Percentiles rank a stretch among this genome's conserved stretches.
Evolutionary conservation across 2,113 vertebrate species (phyloP).

Genomic region (Chionis minor): DNA sequence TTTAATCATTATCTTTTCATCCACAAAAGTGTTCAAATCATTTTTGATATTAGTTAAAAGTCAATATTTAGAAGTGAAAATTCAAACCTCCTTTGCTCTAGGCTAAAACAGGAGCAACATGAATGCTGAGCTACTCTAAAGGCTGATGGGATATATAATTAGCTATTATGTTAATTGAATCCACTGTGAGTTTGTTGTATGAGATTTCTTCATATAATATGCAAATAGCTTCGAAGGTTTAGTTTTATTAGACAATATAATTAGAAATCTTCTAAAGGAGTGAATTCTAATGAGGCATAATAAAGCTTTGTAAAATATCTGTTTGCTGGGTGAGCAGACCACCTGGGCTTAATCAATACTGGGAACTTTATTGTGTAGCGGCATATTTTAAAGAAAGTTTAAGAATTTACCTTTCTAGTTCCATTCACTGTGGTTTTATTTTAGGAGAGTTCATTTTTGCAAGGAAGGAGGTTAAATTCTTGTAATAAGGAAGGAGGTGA

Average conservation of each 20-base stretch:
- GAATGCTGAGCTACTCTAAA: slow-evolving; percentile 76
- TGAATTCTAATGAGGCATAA: slow-evolving; percentile 71
- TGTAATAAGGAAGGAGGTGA: neutral
- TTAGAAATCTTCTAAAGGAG: slow-evolving; percentile 77
- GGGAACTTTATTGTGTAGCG: neutral
- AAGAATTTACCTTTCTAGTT: slow-evolving; percentile 23
- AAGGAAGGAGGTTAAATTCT: neutral
- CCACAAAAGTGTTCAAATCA: slow-evolving; percentile 70
- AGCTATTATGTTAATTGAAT: slow-evolving; percentile 85
- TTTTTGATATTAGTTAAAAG: slow-evolving; percentile 78
- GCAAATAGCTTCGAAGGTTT: slow-evolving; percentile 79
- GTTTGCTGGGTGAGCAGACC: slow-evolving; percentile 54
- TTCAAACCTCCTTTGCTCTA: slow-evolving; percentile 74
- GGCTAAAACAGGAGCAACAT: slow-evolving; percentile 80
- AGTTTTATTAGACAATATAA: slow-evolving; percentile 82
- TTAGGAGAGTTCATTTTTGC: neutral
- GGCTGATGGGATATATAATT: slow-evolving; percentile 84
- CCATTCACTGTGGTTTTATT: neutral
- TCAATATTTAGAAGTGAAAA: slow-evolving; percentile 80
- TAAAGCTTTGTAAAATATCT: slow-evolving; percentile 65
- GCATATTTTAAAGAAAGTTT: slow-evolving; percentile 14
- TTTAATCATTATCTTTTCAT: slow-evolving; percentile 73
- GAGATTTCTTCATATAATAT: slow-evolving; percentile 85
- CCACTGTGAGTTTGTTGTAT: slow-evolving; percentile 80
- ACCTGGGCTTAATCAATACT: slow-evolving; percentile 64